Percentiles rank a stretch among this genome's conserved stretches.
phyloP scores from a whole-genome alignment of 2,888 invertebrate genomes.

The Mongoloraphidia duomilia region DNA sequence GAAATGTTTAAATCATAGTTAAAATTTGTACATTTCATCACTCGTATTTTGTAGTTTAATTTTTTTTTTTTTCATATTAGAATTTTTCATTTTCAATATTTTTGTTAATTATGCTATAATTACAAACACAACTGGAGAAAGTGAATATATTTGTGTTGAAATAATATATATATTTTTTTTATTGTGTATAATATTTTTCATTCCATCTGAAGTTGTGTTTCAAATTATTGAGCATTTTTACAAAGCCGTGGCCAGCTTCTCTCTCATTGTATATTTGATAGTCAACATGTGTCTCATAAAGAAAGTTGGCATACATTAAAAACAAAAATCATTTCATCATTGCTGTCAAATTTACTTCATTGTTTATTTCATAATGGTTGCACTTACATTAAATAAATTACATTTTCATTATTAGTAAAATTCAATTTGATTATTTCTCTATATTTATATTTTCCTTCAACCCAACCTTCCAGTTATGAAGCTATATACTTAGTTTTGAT shows the following conservation, averaged over 20 bases:
- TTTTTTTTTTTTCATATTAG: constrained; percentile 10
- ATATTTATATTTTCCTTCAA: constrained; percentile 3
- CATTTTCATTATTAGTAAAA: constrained; percentile 33
- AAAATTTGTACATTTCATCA: no score
- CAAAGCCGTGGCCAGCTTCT: constrained; percentile 4
- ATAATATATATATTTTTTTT: background rate
- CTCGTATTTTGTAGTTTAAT: background rate
- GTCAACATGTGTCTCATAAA: no score
- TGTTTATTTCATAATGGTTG: constrained; percentile 31
- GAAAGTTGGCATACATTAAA: background rate
- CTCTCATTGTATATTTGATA: background rate
- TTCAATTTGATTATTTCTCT: constrained; percentile 30
- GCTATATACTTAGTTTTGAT: no score
- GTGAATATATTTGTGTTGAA: background rate
- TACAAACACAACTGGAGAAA: background rate
- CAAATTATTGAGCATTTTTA: background rate
- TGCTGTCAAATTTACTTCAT: constrained; percentile 21
- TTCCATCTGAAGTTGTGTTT: background rate
- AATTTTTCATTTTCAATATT: constrained; percentile 11
- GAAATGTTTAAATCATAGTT: no score
- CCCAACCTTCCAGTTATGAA: no score
- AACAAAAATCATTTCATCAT: background rate
- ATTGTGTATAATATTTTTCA: background rate
- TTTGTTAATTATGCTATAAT: constrained; percentile 17
- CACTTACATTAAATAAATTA: constrained; percentile 34